Evolutionary conservation across 2,113 vertebrate genomes (phyloP), one percentile per base, ranked within the genome.

Genomic region (Xenopus borealis): DNA sequence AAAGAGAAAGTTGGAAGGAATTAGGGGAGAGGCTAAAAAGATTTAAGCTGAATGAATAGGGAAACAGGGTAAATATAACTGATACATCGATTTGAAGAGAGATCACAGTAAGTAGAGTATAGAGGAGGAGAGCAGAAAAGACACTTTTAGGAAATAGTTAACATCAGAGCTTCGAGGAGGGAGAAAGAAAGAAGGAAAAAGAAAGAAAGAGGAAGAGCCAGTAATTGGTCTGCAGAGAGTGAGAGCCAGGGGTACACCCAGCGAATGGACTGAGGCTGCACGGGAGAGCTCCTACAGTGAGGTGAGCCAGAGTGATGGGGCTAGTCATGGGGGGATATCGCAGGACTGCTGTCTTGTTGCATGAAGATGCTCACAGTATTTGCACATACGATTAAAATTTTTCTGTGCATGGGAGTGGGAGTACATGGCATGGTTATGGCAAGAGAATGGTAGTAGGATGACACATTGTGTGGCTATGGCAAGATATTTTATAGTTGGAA

Each of bases 1-100:
- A 16, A 7, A 1, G 20, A 40, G 50, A 69, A 69, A 69, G 47
- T 55, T 46, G 10, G 70, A 72, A 23, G 16, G 70, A 27, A n/a
- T 16, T 7, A n/a, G 16, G 17, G 17, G 58, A 10, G 58, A 59
- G 58, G n/a, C 16, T n/a, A 11, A 20, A 20, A 18, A 18, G 0
- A 20, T 12, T 16, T n/a, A 3, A 59, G 58, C 19, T 4, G 19
- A 27, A 30, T 20, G 10, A 5, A 23, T 50, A 13, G 11, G 40
- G 12, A 45, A 65, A 18, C 7, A 33, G 63, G 45, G n/a, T 50
- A 16, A 47, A 12, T 12, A 46, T n/a, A 11, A 33, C 7, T 47
- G 40, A 6, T 10, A 12, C 4, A 14, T 8, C 4, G 3, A 30
- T 10, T 62, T 30, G 13, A 7, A 40, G 40, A 7, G 63, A 14